Conservation (phyloP, 35 echinoderm and acorn worm species). For the Apostichopus japonicus region DNA sequence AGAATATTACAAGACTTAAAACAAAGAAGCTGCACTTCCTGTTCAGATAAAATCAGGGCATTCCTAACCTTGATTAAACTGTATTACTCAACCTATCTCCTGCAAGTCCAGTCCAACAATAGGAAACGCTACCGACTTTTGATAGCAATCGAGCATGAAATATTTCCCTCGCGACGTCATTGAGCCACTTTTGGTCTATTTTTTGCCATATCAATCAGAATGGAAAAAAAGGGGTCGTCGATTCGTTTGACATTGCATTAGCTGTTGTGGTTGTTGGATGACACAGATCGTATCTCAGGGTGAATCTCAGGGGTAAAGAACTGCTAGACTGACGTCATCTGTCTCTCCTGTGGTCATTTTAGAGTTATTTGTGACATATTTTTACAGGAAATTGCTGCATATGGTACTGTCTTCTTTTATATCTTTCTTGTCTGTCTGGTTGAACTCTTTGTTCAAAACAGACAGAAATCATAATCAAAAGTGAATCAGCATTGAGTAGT, state of each 20-base stretch:
- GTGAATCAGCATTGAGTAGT: neutral
- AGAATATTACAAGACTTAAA: too few species aligned
- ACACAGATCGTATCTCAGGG: neutral
- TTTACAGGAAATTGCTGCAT: neutral
- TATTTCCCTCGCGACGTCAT: neutral
- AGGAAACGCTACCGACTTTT: conserved; percentile 7
- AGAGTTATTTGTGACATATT: neutral
- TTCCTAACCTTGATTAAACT: neutral
- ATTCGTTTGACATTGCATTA: neutral
- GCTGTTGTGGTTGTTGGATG: neutral
- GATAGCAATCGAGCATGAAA: neutral
- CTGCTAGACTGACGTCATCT: neutral
- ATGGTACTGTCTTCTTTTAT: neutral
- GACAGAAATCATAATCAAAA: neutral
- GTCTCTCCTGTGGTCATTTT: conserved; percentile 12
- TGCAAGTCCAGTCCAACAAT: neutral
- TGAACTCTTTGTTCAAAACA: neutral
- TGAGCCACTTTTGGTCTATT: neutral
- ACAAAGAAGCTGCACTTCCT: neutral
- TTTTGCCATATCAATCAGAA: neutral
- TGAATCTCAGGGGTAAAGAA: neutral
- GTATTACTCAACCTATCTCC: neutral
- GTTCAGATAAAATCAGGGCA: neutral
- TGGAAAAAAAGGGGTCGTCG: neutral
- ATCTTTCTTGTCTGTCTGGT: neutral